A percentile compares a stretch with the other conserved stretches of the same genome.
These are phyloP conservation scores for Bagarius yarrelli DNA, from an alignment of 2,113 vertebrate genomes.

Conservation along the genomic window DNA sequence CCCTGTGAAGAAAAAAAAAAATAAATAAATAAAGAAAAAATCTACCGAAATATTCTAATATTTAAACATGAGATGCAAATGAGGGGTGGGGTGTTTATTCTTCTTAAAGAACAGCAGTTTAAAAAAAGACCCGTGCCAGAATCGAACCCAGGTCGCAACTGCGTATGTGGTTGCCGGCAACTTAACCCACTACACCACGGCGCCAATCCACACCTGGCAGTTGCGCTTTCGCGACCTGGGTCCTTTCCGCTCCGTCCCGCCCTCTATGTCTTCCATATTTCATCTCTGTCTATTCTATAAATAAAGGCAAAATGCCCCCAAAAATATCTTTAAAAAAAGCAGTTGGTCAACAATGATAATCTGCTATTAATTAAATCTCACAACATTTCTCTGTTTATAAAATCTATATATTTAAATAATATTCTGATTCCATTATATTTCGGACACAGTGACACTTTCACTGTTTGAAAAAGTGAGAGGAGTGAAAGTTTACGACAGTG, in stretches of 20 bases:
- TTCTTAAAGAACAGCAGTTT: background rate
- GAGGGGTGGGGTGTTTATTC: background rate
- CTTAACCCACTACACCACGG: too few species aligned
- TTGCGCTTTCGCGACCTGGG: too few species aligned
- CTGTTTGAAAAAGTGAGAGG: background rate
- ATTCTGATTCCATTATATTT: background rate
- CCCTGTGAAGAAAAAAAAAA: constrained; percentile 67
- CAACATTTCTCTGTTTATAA: background rate
- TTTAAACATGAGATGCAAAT: background rate
- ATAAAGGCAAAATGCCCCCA: too few species aligned
- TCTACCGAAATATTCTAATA: background rate
- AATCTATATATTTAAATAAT: background rate
- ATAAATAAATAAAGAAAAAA: background rate
- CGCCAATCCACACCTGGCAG: too few species aligned
- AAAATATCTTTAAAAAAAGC: too few species aligned
- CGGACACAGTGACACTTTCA: background rate
- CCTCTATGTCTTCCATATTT: too few species aligned
- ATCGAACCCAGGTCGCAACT: too few species aligned
- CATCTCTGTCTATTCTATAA: too few species aligned
- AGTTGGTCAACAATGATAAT: background rate
- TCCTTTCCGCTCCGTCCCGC: too few species aligned
- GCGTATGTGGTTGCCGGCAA: too few species aligned
- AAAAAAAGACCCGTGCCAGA: too few species aligned
- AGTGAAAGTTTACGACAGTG: background rate
- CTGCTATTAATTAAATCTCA: background rate